Conservation (phyloP, 2,797 vertebrate genomes). For the Peromyscus attwateri region DNA sequence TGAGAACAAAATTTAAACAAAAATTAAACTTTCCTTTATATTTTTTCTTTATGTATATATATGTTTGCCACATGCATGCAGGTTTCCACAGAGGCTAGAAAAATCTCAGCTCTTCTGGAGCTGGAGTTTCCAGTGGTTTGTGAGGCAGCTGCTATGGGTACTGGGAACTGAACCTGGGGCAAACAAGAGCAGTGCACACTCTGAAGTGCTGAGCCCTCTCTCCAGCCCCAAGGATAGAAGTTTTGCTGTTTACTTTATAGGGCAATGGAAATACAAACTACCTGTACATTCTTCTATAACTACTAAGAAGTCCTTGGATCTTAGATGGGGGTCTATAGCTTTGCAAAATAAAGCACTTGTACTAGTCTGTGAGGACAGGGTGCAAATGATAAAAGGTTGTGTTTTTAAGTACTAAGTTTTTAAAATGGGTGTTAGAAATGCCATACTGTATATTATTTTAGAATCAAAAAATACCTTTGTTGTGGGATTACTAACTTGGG, state of each 20-base stretch:
- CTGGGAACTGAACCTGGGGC: not conserved
- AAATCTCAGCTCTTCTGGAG: not conserved
- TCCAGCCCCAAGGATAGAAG: not conserved
- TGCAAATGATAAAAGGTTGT: not conserved
- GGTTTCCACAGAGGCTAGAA: not conserved
- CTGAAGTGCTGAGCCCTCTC: not conserved
- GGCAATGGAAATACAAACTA: not conserved
- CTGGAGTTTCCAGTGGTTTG: not conserved
- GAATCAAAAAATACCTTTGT: not conserved
- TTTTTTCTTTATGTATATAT: not conserved
- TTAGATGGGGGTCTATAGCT: not conserved
- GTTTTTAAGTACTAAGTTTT: not conserved
- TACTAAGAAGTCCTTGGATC: not conserved
- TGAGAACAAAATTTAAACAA: not conserved
- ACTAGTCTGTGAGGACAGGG: not conserved
- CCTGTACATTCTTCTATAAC: not conserved
- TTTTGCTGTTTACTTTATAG: not conserved
- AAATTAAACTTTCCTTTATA: not conserved
- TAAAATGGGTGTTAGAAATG: not conserved
- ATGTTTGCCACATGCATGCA: not conserved
- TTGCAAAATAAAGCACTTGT: not conserved
- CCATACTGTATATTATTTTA: not conserved
- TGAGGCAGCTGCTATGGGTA: not conserved
- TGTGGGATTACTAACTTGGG: conserved; percentile 28
- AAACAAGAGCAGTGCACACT: not conserved